phyloP scores from a whole-genome alignment of 2,113 vertebrate genomes.

The Hyperopisus bebe region DNA sequence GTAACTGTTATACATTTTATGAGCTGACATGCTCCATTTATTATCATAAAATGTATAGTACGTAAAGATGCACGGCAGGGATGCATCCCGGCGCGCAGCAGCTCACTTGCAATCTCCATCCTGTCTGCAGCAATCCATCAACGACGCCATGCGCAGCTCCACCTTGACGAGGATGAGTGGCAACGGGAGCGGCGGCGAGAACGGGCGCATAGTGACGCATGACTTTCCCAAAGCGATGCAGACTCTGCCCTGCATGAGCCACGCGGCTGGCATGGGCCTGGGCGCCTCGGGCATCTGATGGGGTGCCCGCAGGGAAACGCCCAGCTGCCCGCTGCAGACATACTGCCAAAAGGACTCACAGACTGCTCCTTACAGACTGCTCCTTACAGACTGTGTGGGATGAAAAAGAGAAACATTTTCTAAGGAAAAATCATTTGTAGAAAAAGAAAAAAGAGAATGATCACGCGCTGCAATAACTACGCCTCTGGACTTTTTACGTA shows the following conservation, averaged over 20 bases:
- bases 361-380: conserved; percentile 40
- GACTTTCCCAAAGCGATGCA: conserved; percentile 96
- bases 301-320: background rate
- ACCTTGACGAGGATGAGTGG: conserved; percentile 83
- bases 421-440: conserved; percentile 27
- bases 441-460: conserved; percentile 22
- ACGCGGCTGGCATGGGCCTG: conserved; percentile 91
- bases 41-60: background rate
- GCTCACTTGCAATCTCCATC: background rate
- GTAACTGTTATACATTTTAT: background rate
- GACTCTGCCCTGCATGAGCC: conserved; percentile 96
- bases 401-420: conserved; percentile 43
- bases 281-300: conserved; percentile 93
- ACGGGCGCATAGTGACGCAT: conserved; percentile 92
- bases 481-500: conserved; percentile 34
- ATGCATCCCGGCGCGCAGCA: background rate
- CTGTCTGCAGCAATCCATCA: conserved; percentile 84
- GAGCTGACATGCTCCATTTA: background rate
- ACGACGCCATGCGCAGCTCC: conserved; percentile 92
- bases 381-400: conserved; percentile 35
- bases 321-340: conserved; percentile 53
- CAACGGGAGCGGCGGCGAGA: conserved; percentile 81
- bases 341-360: conserved; percentile 75
- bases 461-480: conserved; percentile 63
- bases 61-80: background rate